Percentiles rank a stretch among this genome's conserved stretches.
These are phyloP conservation scores for Selene dorsalis DNA, from an alignment of 2,797 vertebrate genomes.

Conservation along the genomic window DNA sequence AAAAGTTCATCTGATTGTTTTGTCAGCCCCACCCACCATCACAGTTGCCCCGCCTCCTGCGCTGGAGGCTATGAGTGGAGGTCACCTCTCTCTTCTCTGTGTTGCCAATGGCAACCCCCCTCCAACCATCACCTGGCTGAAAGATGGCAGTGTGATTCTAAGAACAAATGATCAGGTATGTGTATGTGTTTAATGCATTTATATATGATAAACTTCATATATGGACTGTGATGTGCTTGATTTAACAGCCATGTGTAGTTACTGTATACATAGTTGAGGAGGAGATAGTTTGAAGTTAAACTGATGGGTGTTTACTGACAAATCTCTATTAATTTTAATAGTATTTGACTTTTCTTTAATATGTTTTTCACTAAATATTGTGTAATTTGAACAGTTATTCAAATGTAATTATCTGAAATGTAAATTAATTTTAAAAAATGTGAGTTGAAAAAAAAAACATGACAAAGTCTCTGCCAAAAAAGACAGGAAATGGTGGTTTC, in stretches of 20 bases:
- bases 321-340: neutral
- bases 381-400: neutral
- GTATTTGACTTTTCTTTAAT: neutral
- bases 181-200: neutral
- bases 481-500: too few relatives aligned
- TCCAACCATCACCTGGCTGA: constrained; percentile 89
- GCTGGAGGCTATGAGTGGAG: constrained; percentile 85
- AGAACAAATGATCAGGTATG: constrained; percentile 62
- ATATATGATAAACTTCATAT: neutral
- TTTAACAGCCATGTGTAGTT: neutral
- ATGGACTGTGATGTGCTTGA: neutral
- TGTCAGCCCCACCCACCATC: constrained; percentile 89
- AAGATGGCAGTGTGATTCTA: constrained; percentile 81
- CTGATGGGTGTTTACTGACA: neutral
- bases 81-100: constrained; percentile 85
- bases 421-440: too few relatives aligned
- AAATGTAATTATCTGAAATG: neutral
- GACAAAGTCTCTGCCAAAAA: neutral
- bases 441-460: neutral
- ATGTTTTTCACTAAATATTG: neutral
- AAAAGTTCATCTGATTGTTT: constrained; percentile 24
- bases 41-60: constrained; percentile 84
- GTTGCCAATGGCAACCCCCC: constrained; percentile 88
- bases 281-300: neutral
- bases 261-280: neutral